Percentiles rank a stretch among this genome's conserved stretches.
phyloP scores from a whole-genome alignment of 2,113 vertebrate genomes.

The Oryzias javanicus region DNA sequence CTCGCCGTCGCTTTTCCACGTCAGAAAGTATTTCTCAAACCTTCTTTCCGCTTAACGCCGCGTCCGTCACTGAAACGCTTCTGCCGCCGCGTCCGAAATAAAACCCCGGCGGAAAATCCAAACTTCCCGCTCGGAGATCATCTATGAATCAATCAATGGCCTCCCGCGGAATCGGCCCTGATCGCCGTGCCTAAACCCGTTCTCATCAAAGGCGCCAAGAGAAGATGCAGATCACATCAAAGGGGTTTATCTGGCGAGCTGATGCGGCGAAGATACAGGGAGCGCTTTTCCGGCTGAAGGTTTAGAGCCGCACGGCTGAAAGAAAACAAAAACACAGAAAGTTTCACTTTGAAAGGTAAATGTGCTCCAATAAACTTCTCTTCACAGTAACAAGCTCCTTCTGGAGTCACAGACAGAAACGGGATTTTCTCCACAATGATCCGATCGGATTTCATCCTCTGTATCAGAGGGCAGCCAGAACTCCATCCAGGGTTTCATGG shows the following conservation, averaged over 20 bases:
- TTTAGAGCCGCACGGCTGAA: no score
- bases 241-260: slow-evolving; percentile 65
- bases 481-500: slow-evolving; percentile 1
- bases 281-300: background rate
- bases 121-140: slow-evolving; percentile 61
- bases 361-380: no score
- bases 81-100: slow-evolving; percentile 40
- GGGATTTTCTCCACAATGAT: no score
- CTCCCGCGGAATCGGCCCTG: slow-evolving; percentile 62
- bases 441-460: slow-evolving; percentile 2
- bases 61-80: slow-evolving; percentile 39
- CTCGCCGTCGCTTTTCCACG: no score
- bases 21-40: slow-evolving; percentile 13
- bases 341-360: no score
- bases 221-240: slow-evolving; percentile 62
- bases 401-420: no score
- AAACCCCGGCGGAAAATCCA: slow-evolving; percentile 46
- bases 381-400: no score
- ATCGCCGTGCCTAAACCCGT: slow-evolving; percentile 73
- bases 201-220: slow-evolving; percentile 58
- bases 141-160: slow-evolving; percentile 69
- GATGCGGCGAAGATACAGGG: slow-evolving; percentile 28
- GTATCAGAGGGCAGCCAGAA: slow-evolving; percentile 23
- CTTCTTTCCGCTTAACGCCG: slow-evolving; percentile 32
- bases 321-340: no score